Evolutionary conservation across 2,888 invertebrate species (phyloP).

Genomic region (Carcina quercana): DNA sequence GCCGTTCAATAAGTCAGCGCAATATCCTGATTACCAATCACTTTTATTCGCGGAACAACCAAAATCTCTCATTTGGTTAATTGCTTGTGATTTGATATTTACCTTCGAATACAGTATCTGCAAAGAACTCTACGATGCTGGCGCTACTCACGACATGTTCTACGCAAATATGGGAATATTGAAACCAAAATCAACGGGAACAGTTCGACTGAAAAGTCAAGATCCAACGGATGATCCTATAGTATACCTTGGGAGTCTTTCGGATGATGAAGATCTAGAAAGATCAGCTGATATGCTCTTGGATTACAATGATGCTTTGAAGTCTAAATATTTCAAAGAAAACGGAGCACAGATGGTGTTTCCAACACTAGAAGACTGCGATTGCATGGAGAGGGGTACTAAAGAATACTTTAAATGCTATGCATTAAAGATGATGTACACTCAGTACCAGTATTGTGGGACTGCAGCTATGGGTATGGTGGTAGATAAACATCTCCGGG

Average conservation of each 20-base stretch:
- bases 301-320: slow-evolving; percentile 21
- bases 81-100: slow-evolving; percentile 36
- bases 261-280: slow-evolving; percentile 45
- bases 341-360: slow-evolving; percentile 46
- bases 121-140: not conserved
- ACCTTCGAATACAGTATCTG: slow-evolving; percentile 48
- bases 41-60: slow-evolving; percentile 36
- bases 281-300: slow-evolving; percentile 5
- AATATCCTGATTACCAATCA: slow-evolving; percentile 45
- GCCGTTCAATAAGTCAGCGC: slow-evolving; percentile 29
- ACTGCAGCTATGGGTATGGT: slow-evolving; percentile 55
- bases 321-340: slow-evolving; percentile 39
- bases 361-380: slow-evolving; percentile 43
- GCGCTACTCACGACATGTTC: not conserved
- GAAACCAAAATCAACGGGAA: slow-evolving; percentile 49
- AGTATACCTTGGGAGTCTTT: slow-evolving; percentile 54
- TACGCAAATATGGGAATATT: slow-evolving; percentile 30
- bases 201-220: slow-evolving; percentile 37
- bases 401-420: slow-evolving; percentile 61
- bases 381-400: slow-evolving; percentile 38
- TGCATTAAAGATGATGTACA: slow-evolving; percentile 55
- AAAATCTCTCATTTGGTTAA: not conserved
- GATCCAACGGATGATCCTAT: slow-evolving; percentile 46
- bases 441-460: not conserved
- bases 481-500: slow-evolving; percentile 42